Evolutionary conservation across 2,888 invertebrate genomes (phyloP), one percentile per base, ranked within the genome.

Genomic region (Lagria hirta): DNA sequence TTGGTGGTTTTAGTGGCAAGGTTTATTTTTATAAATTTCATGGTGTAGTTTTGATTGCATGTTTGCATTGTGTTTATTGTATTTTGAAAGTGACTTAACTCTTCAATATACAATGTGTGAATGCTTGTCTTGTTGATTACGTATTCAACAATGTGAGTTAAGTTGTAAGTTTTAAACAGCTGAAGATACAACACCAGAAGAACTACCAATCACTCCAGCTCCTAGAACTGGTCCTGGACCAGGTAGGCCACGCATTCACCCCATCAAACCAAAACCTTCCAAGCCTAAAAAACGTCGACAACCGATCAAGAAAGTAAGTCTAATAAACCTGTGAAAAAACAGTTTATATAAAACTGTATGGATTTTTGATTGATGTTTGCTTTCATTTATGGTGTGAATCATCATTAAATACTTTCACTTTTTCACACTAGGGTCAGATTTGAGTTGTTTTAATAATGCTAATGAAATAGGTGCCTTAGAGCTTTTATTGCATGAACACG

Each of bases 171-270:
- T 62, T 62, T 61, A 47, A 61, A 55, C 56, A 64, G 64, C 58
- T 57, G 64, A 64, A 46, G 60, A 61, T 29, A 37, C 48, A 32
- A 43, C 51, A 45, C 55, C 57, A 41, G 62, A 64, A 52, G 61
- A 60, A 47, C 46, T 37, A 17, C 47, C 58, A 16, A n/a, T 36
- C 22, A 46, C 53, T 24, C 40, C 56, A 17, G 23, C 57, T 21
- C 41, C 60, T 43, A 52, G 55, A 52, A 49, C 50, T 43, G 55
- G 48, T 51, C 65, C 52, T 48, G 68, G 62, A 54, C 70, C 69
- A 36, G 69, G 69, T 52, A 62, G 69, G 58, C 69, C 71, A 7
- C 57, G 68, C 46, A 62, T 68, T 48, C 69, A 69, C 54, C 69
- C 71, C 6, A 51, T 66, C 47, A 69, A 68, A 54, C 58, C 65